Evolutionary conservation across 2,888 invertebrate species (phyloP), one percentile per base, ranked within the genome.

Genomic region (Enoplolaimus lenunculus): DNA sequence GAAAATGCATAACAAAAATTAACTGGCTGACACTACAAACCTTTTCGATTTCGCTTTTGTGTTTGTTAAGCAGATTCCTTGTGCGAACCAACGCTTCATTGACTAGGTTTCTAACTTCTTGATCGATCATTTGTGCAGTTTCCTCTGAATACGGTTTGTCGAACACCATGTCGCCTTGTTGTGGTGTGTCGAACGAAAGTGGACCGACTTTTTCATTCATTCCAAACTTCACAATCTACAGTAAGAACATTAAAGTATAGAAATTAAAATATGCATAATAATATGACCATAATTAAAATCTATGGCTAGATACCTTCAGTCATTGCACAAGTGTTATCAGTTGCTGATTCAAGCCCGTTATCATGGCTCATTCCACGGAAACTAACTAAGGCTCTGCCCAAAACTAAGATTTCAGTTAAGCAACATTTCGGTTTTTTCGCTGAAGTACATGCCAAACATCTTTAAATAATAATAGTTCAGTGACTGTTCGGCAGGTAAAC

Each of bases 121-220:
- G 84, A 80, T 98, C 98, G 71, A 98, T 98, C 70, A 94, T 79
- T 81, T 93, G 93, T 0, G 98, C 95, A 0, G 97, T 99, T 77
- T 88, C 88, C 83, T 99, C 98, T 0, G 95, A 95, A 82, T 98
- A 98, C 0, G 97, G 98, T 81, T 98, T 98, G 75, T 93, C 91
- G 72, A 93, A 85, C 1, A 88, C 87, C 86, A 93, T 89, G 77
- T 97, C 95, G 0, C 95, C 95, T 0, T 89, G 88, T 76, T 90
- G 88, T 0, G 93, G 92, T 86, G 91, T 87, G 80, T 97, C 91
- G 79, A 95, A 98, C 67, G 95, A 95, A 0, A 98, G 87, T 78
- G 95, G 92, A 0, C 98, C 98, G 0, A 98, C 90, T 84, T 91
- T 93, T 31, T 90, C 87, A 79, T 93, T 98, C 97, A 98, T 98